phyloP scores from a whole-genome alignment of 2,797 vertebrate genomes.

The Nasua narica region DNA sequence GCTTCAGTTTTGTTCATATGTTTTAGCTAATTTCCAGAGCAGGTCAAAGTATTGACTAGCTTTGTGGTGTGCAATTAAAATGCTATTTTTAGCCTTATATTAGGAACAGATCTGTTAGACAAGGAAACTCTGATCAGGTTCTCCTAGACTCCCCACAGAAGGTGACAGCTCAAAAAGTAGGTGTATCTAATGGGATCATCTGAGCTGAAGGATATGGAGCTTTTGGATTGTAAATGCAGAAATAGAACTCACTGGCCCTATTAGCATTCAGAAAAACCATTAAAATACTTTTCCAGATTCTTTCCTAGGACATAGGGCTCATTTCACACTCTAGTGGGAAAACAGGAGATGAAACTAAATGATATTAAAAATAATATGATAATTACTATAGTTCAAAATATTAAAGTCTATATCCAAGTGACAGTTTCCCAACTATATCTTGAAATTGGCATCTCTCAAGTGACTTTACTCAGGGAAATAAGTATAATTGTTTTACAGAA shows the following conservation, averaged over 20 bases:
- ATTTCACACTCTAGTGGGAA: conserved; percentile 19
- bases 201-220: not conserved
- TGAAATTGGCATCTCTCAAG: not conserved
- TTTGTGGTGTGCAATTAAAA: not conserved
- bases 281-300: not conserved
- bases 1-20: not conserved
- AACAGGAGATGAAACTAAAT: not conserved
- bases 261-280: not conserved
- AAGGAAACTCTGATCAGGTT: not conserved
- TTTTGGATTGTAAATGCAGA: not conserved
- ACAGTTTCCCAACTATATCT: not conserved
- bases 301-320: not conserved
- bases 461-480: not conserved
- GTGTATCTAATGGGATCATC: not conserved
- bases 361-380: conserved; percentile 6
- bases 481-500: conserved; percentile 28
- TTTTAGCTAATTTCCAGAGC: conserved; percentile 12
- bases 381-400: not conserved
- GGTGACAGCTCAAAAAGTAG: not conserved
- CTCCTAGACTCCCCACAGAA: not conserved
- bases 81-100: not conserved
- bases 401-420: not conserved
- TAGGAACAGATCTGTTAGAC: not conserved
- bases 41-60: not conserved
- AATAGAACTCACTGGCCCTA: not conserved